Percentiles rank a stretch among this genome's conserved stretches.
Conservation (phyloP, 2,888 invertebrate genomes). For the Cistogaster globosa region DNA sequence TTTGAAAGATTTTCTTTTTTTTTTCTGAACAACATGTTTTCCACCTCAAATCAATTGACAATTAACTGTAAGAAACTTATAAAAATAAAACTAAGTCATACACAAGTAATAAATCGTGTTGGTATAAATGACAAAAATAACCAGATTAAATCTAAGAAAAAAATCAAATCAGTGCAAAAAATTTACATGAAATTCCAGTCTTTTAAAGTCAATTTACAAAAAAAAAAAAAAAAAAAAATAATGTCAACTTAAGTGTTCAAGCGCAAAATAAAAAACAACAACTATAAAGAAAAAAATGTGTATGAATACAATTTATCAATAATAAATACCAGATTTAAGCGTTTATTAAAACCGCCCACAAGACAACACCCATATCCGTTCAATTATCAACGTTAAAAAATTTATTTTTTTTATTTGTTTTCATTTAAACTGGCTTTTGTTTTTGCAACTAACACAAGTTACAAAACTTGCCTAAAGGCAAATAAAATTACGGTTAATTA, state of each 20-base stretch:
- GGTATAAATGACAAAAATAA: conserved; percentile 18
- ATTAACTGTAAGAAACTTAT: conserved; percentile 8
- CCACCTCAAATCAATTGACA: conserved; percentile 21
- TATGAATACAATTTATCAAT: background rate
- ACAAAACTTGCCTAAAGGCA: conserved; percentile 29
- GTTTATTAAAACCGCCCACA: conserved; percentile 68
- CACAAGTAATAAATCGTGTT: conserved; percentile 33
- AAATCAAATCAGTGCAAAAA: background rate
- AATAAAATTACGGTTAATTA: conserved; percentile 69
- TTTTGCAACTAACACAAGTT: conserved; percentile 31
- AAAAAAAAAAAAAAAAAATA: conserved; percentile 1
- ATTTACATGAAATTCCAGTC: conserved; percentile 11
- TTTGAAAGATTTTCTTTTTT: background rate
- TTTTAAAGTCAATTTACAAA: conserved; percentile 5
- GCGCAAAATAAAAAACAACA: background rate
- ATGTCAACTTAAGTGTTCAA: conserved; percentile 14
- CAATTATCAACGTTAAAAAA: conserved; percentile 43
- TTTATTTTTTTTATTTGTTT: conserved; percentile 6
- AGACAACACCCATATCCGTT: conserved; percentile 70
- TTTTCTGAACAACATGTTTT: conserved; percentile 7
- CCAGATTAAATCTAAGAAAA: conserved; percentile 9
- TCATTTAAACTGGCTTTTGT: conserved; percentile 28
- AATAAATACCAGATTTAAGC: conserved; percentile 43
- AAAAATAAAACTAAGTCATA: conserved; percentile 15
- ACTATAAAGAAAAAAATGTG: background rate